Evolutionary conservation across 2,888 invertebrate genomes (phyloP), one percentile per base, ranked within the genome.

Genomic region (Patella caerulea): DNA sequence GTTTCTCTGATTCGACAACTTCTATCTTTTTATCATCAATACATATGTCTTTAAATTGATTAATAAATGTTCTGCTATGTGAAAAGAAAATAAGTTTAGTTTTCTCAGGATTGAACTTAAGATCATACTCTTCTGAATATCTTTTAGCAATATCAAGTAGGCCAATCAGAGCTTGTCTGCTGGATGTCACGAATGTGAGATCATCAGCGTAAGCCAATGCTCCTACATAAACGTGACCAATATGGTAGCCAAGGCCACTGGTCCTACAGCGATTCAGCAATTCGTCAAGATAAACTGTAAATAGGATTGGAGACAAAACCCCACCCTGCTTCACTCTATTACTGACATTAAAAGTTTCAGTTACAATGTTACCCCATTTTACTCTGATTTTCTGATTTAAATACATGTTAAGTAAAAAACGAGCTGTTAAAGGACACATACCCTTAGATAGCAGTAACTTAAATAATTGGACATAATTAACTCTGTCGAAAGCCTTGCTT

Each of bases 331-430:
- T 11, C 24, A 71, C 69, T 53, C 72, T 72, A 24, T 73, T 65
- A 34, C 72, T 74, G 24, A 76, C 72, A 12, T 71, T 45, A 71
- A 81, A 75, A 56, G 56, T 56, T 56, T 56, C 56, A 7, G 56
- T 56, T 56, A 56, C 56, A 56, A 56, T 56, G 17, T 56, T 56
- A 56, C 56, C 56, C 56, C 56, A 56, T 56, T 56, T 56, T 56
- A 56, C 56, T 56, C 56, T 56, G 17, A 56, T 56, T 56, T 56
- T 56, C 56, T 56, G 56, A 56, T 56, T 56, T 17, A 56, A 17
- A 56, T 56, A 56, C 56, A 56, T 56, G 17, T 17, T 56, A 15
- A 56, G 17, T 17, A 56, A 56, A 56, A 56, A 56, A 15, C 56
- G 56, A 7, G 56, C 56, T 56, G 17, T 15, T 56, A 56, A 56